Evolutionary conservation across 2,797 vertebrate species (phyloP).

Genomic region (Falco rusticolus): DNA sequence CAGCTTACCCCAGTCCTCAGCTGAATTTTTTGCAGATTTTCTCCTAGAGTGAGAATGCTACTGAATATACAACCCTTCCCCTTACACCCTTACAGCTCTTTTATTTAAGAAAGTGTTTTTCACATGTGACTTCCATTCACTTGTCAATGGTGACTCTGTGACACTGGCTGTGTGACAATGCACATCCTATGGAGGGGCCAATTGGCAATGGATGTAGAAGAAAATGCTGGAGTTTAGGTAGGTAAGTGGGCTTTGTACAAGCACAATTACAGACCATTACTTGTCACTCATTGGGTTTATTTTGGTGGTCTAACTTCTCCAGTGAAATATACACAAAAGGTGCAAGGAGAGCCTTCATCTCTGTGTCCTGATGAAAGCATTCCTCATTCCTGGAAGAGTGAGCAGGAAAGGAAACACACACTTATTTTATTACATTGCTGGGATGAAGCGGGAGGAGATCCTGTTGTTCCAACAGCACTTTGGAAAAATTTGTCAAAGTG

Average conservation of each 20-base stretch:
- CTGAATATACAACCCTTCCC: background rate
- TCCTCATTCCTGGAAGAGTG: background rate
- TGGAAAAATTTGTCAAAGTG: background rate
- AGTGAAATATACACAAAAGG: background rate
- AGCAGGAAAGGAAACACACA: background rate
- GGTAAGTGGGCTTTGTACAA: background rate
- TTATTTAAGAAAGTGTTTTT: background rate
- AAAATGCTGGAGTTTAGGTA: background rate
- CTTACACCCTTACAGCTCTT: background rate
- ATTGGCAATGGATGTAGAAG: too few relatives aligned
- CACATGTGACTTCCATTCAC: background rate
- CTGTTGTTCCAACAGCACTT: background rate
- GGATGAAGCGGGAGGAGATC: background rate
- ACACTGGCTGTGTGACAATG: background rate
- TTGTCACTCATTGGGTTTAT: background rate
- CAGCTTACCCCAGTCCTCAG: background rate
- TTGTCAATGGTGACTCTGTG: background rate
- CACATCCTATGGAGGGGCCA: fast-evolving
- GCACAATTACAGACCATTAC: background rate
- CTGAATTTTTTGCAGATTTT: background rate
- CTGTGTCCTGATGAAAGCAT: background rate
- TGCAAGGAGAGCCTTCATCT: background rate
- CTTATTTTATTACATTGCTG: background rate
- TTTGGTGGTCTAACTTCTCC: background rate
- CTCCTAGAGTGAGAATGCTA: background rate